Conservation (phyloP, 2,113 vertebrate species). For the Hydrolagus affinis region DNA sequence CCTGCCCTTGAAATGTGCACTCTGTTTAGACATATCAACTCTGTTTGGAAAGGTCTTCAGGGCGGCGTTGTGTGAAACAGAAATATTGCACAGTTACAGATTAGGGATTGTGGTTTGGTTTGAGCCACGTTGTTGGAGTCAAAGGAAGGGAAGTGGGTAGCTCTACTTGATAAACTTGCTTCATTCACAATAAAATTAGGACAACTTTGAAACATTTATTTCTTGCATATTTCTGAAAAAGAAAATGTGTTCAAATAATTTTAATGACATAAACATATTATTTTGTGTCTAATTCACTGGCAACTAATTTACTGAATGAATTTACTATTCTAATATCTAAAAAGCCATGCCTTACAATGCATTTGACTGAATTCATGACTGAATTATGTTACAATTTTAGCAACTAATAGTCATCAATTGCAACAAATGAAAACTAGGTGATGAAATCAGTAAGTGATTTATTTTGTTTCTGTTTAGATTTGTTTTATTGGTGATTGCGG, state of each 20-base stretch:
- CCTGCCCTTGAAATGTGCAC: too few species aligned
- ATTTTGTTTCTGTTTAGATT: too few species aligned
- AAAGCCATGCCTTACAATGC: neutral
- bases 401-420: neutral
- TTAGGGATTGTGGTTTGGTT: too few species aligned
- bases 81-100: too few species aligned
- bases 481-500: too few species aligned
- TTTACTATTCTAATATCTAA: neutral
- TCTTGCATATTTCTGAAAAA: neutral
- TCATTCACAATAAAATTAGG: too few species aligned
- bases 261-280: neutral
- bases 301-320: neutral
- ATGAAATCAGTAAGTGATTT: neutral
- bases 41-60: too few species aligned
- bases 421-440: neutral
- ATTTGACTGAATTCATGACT: neutral
- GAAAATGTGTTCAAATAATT: neutral
- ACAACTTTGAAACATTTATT: neutral
- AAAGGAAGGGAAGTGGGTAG: too few species aligned
- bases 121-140: too few species aligned
- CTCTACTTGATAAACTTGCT: too few species aligned
- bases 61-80: too few species aligned
- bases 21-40: too few species aligned
- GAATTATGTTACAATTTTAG: neutral
- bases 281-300: neutral